Evolutionary conservation across 2,797 vertebrate genomes (phyloP), one percentile per base, ranked within the genome.

Genomic region (Brachyalestes nurse): DNA sequence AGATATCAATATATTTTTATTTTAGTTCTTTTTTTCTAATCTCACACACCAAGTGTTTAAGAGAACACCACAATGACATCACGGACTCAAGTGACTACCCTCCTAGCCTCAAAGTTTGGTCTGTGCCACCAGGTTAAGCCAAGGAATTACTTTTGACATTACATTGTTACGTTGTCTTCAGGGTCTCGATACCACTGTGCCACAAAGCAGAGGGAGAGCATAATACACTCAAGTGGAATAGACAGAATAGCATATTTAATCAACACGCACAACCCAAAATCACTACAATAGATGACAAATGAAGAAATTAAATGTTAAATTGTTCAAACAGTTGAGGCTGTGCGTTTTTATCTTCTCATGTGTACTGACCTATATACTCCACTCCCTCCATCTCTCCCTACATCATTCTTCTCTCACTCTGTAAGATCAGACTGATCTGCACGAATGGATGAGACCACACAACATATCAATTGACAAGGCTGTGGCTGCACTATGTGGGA

Each of bases 21-120:
- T 92, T 89, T 62, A 62, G 34, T 34, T 34, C 34, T 85, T 95
- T 92, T 89, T 88, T 86, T 91, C 93, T 95, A 95, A 91, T 92
- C 40, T 92, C 92, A 95, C 95, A 96, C 93, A 96, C 87, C 67
- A 89, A 96, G 93, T 94, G 94, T 91, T 94, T 92, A 89, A 87
- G 65, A 93, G 91, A 92, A 93, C 90, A 93, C 88, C 91, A 91
- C 91, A 91, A 96, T 93, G 90, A 92, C 84, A 91, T 87, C 86
- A 93, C 90, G 90, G 83, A 92, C 89, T 91, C 86, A 93, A 91
- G 89, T 89, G 88, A 90, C 74, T 1, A 79, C 83, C 83, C 86
- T 89, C 89, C 58, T 47, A 53, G 85, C 85, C 87, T 86, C 87
- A 85, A 64, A 0, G 45, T 78, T 82, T 89, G 89, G 90, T 90